Evolutionary conservation across 1,140 invertebrate genomes (phyloP).

Genomic region (Episyrphus balteatus): DNA sequence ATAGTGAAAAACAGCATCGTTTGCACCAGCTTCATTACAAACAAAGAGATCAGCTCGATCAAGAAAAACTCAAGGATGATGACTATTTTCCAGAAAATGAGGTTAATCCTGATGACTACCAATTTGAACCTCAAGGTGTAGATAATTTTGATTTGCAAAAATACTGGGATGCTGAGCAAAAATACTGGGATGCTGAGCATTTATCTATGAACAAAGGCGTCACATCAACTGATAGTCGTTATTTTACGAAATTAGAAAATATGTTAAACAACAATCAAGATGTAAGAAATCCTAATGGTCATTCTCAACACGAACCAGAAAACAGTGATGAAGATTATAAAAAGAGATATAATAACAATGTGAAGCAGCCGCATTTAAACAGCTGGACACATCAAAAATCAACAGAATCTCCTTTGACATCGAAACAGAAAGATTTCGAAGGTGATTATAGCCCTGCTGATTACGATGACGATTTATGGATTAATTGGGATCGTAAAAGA

Average conservation of each 20-base stretch:
- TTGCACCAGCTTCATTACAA: constrained; percentile 9
- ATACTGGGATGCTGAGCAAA: background rate
- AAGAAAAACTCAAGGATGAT: background rate
- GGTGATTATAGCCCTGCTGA: background rate
- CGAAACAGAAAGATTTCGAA: background rate
- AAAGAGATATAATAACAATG: background rate
- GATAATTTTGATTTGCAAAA: background rate
- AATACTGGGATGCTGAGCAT: background rate
- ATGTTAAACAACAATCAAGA: background rate
- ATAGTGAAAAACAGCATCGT: constrained; percentile 25
- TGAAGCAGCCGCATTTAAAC: background rate
- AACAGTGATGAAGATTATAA: background rate
- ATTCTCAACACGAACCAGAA: background rate
- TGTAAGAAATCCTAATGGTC: background rate
- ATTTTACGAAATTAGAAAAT: background rate
- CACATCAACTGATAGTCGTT: background rate
- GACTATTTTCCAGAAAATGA: background rate
- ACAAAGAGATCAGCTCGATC: background rate
- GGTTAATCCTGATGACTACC: background rate
- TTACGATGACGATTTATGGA: constrained; percentile 9
- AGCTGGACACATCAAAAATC: background rate
- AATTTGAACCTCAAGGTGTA: background rate
- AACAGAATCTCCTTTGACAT: background rate
- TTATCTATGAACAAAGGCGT: background rate
- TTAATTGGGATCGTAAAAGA: constrained; percentile 16